A percentile compares a stretch with the other conserved stretches of the same genome.
Conservation (phyloP, 2,797 vertebrate species). For the Menidia menidia region DNA sequence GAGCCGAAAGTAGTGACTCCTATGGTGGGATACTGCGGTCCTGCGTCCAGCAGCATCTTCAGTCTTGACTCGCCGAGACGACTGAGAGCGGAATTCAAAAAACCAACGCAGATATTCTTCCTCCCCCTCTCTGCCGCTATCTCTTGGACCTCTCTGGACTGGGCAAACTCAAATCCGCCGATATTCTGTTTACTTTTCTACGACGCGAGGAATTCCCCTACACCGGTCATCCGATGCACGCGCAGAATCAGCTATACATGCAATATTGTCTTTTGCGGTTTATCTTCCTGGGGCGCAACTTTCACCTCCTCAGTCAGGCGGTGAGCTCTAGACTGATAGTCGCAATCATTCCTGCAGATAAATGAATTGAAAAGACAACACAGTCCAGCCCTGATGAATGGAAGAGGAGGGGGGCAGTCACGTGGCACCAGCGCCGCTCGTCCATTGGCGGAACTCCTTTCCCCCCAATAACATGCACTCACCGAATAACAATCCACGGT, state of each 20-base stretch:
- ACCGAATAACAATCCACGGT: constrained; percentile 91
- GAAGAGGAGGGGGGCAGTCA: constrained; percentile 92
- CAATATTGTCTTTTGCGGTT: constrained; percentile 99
- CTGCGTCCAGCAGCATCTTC: constrained; percentile 99
- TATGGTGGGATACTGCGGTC: constrained; percentile 98
- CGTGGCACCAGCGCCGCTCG: constrained; percentile 79
- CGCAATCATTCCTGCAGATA: constrained; percentile 99
- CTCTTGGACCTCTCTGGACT: constrained; percentile 71
- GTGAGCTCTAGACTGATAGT: constrained; percentile 99
- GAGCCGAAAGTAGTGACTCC: constrained; percentile 99
- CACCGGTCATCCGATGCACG: constrained; percentile 82
- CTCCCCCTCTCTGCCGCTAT: constrained; percentile 69
- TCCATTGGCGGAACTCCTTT: constrained; percentile 85
- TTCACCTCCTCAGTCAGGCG: constrained; percentile 99
- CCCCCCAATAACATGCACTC: constrained; percentile 87
- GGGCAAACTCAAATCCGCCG: constrained; percentile 78
- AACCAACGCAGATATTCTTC: constrained; percentile 81
- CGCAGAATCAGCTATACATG: constrained; percentile 91
- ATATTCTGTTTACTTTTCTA: constrained; percentile 82
- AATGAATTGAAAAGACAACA: constrained; percentile 99
- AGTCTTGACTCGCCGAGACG: constrained; percentile 86
- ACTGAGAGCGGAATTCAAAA: constrained; percentile 85
- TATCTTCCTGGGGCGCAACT: constrained; percentile 99
- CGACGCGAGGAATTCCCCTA: constrained; percentile 77
- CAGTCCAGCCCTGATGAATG: constrained; percentile 99